A percentile compares a stretch with the other conserved stretches of the same genome.
phyloP scores from a whole-genome alignment of 2,113 vertebrate genomes.

The Sisor rabdophorus region DNA sequence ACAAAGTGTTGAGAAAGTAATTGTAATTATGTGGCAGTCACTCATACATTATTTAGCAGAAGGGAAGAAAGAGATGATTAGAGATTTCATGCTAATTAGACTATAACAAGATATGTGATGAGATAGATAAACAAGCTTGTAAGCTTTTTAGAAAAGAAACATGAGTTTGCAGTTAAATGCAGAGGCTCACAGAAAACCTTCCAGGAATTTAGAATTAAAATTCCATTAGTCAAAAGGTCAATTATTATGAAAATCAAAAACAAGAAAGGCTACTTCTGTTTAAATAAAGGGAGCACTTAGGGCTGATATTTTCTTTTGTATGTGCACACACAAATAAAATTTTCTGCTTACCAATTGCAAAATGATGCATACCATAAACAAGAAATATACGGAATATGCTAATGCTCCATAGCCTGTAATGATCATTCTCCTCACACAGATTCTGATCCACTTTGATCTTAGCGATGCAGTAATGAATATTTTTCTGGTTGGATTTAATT shows the following conservation, averaged over 20 bases:
- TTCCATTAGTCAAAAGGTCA: slow-evolving; percentile 40
- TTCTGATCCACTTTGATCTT: slow-evolving; percentile 54
- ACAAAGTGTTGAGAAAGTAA: slow-evolving; percentile 27
- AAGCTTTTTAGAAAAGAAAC: slow-evolving; percentile 30
- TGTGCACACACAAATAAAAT: background rate
- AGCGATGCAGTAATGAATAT: slow-evolving; percentile 66
- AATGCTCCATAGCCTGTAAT: slow-evolving; percentile 46
- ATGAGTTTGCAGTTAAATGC: slow-evolving; percentile 18
- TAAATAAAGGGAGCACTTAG: slow-evolving; percentile 4
- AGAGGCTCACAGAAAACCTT: slow-evolving; percentile 20
- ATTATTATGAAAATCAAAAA: slow-evolving; percentile 45
- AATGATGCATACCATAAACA: background rate
- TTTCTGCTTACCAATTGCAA: background rate
- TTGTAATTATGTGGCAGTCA: slow-evolving; percentile 34
- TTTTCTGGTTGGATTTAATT: slow-evolving; percentile 72
- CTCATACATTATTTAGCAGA: slow-evolving; percentile 36
- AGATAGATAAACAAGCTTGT: slow-evolving; percentile 48
- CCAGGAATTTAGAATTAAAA: slow-evolving; percentile 31
- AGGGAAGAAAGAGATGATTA: slow-evolving; percentile 33
- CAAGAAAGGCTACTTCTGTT: slow-evolving; percentile 28
- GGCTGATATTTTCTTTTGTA: background rate
- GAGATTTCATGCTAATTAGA: slow-evolving; percentile 32
- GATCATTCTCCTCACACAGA: slow-evolving; percentile 54
- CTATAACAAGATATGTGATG: slow-evolving; percentile 37
- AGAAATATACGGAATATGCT: background rate